A percentile compares a stretch with the other conserved stretches of the same genome.
phyloP scores from a whole-genome alignment of 2,113 vertebrate species.

The Lathamus discolor region DNA sequence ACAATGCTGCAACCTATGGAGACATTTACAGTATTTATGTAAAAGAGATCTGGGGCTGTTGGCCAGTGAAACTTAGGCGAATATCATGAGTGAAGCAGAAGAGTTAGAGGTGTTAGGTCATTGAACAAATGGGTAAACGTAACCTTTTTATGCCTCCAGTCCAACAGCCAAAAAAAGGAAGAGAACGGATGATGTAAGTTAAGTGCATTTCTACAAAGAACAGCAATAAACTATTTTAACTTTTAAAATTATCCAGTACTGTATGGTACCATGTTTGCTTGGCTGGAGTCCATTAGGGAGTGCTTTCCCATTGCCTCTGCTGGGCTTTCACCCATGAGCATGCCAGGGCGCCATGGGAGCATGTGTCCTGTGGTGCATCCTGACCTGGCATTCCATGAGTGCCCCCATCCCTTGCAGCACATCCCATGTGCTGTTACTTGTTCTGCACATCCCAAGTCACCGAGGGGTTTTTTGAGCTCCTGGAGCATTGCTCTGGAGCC shows the following conservation, averaged over 20 bases:
- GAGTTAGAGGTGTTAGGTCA: slow-evolving; percentile 13
- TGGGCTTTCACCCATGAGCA: accelerated
- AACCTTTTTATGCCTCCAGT: slow-evolving; percentile 45
- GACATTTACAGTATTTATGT: slow-evolving; percentile 88
- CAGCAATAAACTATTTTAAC: slow-evolving; percentile 74
- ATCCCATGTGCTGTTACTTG: accelerated
- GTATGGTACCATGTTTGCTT: slow-evolving; percentile 25
- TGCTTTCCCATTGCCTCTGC: accelerated
- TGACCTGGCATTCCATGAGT: accelerated
- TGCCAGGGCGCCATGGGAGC: not conserved
- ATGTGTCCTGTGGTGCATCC: not conserved
- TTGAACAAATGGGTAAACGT: slow-evolving; percentile 59
- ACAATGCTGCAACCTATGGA: slow-evolving; percentile 75
- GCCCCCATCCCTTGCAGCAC: accelerated
- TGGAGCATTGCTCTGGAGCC: accelerated
- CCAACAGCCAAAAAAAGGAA: slow-evolving; percentile 60
- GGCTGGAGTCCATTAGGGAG: not conserved
- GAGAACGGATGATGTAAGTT: slow-evolving; percentile 49
- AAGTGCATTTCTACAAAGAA: slow-evolving; percentile 72
- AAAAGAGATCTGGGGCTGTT: slow-evolving; percentile 34
- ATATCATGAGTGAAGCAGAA: not conserved
- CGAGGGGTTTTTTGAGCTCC: not conserved
- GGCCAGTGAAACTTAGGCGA: not conserved
- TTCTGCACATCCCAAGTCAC: accelerated
- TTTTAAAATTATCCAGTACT: slow-evolving; percentile 9